Conservation (phyloP, 2,113 vertebrate species). For the Mormyrus iriodes region DNA sequence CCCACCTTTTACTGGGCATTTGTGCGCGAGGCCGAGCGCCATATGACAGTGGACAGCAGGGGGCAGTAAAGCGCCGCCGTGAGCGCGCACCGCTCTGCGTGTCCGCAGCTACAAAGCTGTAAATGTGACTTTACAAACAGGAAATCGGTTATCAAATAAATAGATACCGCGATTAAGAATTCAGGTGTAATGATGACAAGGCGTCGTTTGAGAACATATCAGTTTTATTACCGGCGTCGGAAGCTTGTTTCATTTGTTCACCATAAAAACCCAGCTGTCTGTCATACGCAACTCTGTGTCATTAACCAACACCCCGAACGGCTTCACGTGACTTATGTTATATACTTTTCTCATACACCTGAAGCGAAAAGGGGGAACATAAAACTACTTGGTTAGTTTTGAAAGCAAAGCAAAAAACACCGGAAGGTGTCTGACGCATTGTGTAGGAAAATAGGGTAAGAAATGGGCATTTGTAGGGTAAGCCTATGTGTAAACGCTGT, state of each 20-base stretch:
- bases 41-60: not conserved
- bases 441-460: not conserved
- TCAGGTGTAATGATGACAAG: conserved; percentile 4
- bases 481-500: not conserved
- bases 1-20: not conserved
- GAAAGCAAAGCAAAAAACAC: not conserved
- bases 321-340: not conserved
- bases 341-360: not conserved
- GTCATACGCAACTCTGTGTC: not conserved
- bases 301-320: not conserved
- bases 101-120: not conserved
- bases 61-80: not conserved
- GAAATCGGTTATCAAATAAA: not conserved
- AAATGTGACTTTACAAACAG: not conserved
- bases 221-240: not conserved
- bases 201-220: not conserved
- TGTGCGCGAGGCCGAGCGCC: not conserved
- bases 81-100: not conserved
- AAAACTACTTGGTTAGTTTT: not conserved
- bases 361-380: not conserved
- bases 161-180: conserved; percentile 3
- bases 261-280: not conserved
- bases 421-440: not conserved
- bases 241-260: conserved; percentile 3
- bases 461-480: not conserved